Base-by-base conservation (phyloP, 1,140 invertebrate genomes). In the Zaprionus tsacasi region DNA sequence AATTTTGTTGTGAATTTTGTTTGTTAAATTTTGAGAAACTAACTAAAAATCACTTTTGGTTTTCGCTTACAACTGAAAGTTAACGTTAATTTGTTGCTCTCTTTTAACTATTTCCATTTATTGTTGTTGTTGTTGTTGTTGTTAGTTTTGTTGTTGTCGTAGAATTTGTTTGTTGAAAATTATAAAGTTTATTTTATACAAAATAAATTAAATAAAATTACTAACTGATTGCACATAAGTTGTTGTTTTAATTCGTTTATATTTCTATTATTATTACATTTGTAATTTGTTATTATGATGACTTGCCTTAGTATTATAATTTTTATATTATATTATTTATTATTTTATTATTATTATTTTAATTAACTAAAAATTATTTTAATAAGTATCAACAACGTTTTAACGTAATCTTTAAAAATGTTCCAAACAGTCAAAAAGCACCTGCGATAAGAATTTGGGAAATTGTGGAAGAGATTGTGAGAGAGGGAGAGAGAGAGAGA, bases 371-470 rank as follows among this genome's bases (percentile, higher is more conserved):
- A 91, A 75, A 91, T 91, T 82, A 89, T 85, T 91, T 91, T 90
- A 81, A 85, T 91, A 91, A 91, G 83, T 91, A 91, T 92, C 91
- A 92, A 92, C 91, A 92, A 92, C 91, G 91, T 91, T 91, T 92
- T 86, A 92, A 92, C 91, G 91, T 92, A 92, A 92, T 92, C 85
- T 89, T 92, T 92, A 92, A 91, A 92, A 92, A 92, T 91, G 91
- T 92, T 92, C 91, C 91, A 92, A 92, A 92, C 91, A 91, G 91
- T 92, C 91, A 92, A 92, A 92, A 92, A 92, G 91, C 91, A 92
- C 91, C 91, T 92, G 81, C n/a, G 74, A 76, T 48, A 36, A 43
- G 45, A 66, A 66, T n/a, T n/a, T 45, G 7, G 56, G 33, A 48
- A 45, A 50, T 25, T 74, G 50, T 45, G 10, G 69, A 4, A 45